Conservation (phyloP, 1,140 invertebrate species). For the Trichonephila inaurata region DNA sequence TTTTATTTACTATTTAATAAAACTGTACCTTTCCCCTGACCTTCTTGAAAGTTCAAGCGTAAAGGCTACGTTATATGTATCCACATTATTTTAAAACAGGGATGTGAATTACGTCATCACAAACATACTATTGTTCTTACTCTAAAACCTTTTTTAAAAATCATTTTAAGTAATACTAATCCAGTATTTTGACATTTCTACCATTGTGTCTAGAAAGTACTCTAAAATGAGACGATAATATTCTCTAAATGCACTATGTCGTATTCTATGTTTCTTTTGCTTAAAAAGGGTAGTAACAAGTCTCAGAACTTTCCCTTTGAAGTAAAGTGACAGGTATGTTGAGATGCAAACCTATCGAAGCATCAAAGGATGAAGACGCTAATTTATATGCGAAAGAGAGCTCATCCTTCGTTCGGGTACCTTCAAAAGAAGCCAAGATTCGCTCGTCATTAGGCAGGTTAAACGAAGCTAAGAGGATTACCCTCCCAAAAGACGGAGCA, state of each 20-base stretch:
- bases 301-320: conserved; percentile 24
- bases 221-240: background rate
- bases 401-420: conserved; percentile 5
- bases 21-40: too few species aligned
- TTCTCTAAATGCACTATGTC: background rate
- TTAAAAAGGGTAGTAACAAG: background rate
- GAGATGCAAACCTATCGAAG: background rate
- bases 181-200: too few species aligned
- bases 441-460: conserved; percentile 57
- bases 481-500: background rate
- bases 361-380: conserved; percentile 36
- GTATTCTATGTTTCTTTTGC: background rate
- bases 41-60: too few species aligned
- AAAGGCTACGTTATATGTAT: too few species aligned
- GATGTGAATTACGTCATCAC: too few species aligned
- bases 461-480: conserved; percentile 63
- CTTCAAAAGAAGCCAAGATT: conserved; percentile 46
- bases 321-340: conserved; percentile 11
- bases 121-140: too few species aligned
- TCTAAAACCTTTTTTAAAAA: too few species aligned
- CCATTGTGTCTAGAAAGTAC: too few species aligned
- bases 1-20: too few species aligned
- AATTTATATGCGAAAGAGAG: conserved; percentile 37
- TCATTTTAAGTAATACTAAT: too few species aligned
- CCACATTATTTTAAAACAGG: too few species aligned